Conservation (phyloP, 2,797 vertebrate genomes). For the Rhyacichthys aspro region DNA sequence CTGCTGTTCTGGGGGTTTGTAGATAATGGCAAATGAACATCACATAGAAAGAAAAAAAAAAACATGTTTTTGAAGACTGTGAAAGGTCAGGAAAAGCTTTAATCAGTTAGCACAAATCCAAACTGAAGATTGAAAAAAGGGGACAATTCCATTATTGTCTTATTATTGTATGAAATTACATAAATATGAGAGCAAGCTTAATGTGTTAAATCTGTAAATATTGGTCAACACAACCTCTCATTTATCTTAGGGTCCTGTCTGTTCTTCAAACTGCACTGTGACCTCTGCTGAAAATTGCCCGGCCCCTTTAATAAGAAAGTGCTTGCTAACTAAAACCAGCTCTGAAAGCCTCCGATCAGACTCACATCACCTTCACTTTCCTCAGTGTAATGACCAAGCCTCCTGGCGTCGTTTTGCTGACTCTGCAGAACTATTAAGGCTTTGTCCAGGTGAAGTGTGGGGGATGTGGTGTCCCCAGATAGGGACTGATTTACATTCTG, state of each 20-base stretch:
- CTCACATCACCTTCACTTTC: background rate
- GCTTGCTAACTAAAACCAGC: background rate
- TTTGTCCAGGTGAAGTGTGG: background rate
- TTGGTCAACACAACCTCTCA: background rate
- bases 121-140: background rate
- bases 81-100: background rate
- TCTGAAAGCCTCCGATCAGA: background rate
- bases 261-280: background rate
- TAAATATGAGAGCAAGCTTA: background rate
- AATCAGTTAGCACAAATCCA: background rate
- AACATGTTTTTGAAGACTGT: too few species aligned
- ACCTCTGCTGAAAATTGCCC: background rate
- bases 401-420: conserved; percentile 2
- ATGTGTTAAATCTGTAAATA: background rate
- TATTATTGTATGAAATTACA: too few species aligned
- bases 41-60: background rate
- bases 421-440: background rate
- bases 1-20: background rate
- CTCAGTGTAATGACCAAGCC: background rate
- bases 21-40: background rate
- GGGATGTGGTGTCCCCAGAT: background rate
- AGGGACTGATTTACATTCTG: background rate
- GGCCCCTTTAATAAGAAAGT: background rate
- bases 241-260: background rate
- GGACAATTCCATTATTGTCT: too few species aligned